Conservation (phyloP, 2,888 invertebrate species). For the Tromatobia lineatoria region DNA sequence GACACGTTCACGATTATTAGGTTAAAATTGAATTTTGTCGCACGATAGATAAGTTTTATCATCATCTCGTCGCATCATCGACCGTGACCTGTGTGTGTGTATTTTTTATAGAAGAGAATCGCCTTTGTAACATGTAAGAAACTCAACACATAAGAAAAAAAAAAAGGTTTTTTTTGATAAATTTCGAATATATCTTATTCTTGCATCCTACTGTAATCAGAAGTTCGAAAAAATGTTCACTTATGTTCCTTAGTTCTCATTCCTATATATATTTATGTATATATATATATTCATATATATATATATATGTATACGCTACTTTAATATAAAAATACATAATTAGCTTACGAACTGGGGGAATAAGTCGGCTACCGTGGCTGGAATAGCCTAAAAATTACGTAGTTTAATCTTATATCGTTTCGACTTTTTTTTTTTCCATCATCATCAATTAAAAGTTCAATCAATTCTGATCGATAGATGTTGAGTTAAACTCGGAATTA, state of each 20-base stretch:
- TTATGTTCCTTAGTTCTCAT: conserved; percentile 59
- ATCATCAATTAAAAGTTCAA: conserved; percentile 75
- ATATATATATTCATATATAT: conserved; percentile 70
- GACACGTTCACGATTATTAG: conserved; percentile 81
- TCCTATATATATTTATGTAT: conserved; percentile 53
- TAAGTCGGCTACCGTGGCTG: conserved; percentile 82
- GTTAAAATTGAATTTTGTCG: conserved; percentile 75
- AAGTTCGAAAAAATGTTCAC: conserved; percentile 59
- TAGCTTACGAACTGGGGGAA: conserved; percentile 85
- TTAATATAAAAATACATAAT: conserved; percentile 86
- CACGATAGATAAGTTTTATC: conserved; percentile 54
- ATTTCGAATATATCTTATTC: conserved; percentile 81
- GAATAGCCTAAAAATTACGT: conserved; percentile 83
- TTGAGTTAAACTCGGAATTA: conserved; percentile 80
- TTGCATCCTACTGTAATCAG: conserved; percentile 76
- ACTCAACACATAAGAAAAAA: conserved; percentile 83
- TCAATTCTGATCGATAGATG: conserved; percentile 77
- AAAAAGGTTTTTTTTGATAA: conserved; percentile 77
- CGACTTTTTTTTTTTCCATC: conserved; percentile 52
- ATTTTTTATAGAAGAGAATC: conserved; percentile 66
- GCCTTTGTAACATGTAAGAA: conserved; percentile 80
- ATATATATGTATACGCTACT: conserved; percentile 83
- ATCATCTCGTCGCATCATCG: conserved; percentile 75
- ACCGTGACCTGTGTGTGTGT: conserved; percentile 79
- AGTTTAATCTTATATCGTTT: conserved; percentile 79